Percentiles rank a stretch among this genome's conserved stretches.
Evolutionary conservation across 2,797 vertebrate species (phyloP).

Genomic region (Thunnus albacares): DNA sequence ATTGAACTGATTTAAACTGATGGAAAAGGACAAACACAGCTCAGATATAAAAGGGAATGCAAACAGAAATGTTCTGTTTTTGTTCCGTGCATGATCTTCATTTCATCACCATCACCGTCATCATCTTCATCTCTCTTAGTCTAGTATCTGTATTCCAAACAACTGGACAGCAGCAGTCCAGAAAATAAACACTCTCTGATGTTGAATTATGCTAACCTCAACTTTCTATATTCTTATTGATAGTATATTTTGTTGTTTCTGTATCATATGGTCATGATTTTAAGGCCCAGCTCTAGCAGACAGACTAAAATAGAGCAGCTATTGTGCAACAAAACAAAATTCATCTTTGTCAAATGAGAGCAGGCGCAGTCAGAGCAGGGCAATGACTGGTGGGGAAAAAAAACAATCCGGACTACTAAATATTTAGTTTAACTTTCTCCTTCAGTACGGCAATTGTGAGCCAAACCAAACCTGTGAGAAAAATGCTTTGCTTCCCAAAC

Average conservation of each 20-base stretch:
- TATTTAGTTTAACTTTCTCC: slow-evolving; percentile 64
- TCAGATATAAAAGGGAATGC: too few relatives aligned
- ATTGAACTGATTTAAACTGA: too few relatives aligned
- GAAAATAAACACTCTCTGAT: too few relatives aligned
- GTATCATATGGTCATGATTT: slow-evolving; percentile 3
- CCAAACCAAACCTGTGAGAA: slow-evolving; percentile 65
- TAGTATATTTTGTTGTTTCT: background rate
- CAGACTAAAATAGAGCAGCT: slow-evolving; percentile 15
- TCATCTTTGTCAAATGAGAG: slow-evolving; percentile 35
- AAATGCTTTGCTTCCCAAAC: slow-evolving; percentile 53
- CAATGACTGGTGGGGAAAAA: slow-evolving; percentile 15
- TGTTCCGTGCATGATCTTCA: too few relatives aligned
- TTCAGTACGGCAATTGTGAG: slow-evolving; percentile 29
- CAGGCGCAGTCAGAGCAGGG: slow-evolving; percentile 25
- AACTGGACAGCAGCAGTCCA: too few relatives aligned
- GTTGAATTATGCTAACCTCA: too few relatives aligned
- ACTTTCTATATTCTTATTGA: background rate
- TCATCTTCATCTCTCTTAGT: too few relatives aligned
- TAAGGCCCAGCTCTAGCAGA: background rate
- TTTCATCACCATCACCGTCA: too few relatives aligned
- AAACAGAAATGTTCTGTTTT: too few relatives aligned
- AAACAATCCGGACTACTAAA: slow-evolving; percentile 48
- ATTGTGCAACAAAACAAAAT: slow-evolving; percentile 31
- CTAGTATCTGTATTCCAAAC: too few relatives aligned
- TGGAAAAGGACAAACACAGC: too few relatives aligned